Evolutionary conservation across 2,113 vertebrate genomes (phyloP), one percentile per base, ranked within the genome.

Genomic region (Fregata magnificens): DNA sequence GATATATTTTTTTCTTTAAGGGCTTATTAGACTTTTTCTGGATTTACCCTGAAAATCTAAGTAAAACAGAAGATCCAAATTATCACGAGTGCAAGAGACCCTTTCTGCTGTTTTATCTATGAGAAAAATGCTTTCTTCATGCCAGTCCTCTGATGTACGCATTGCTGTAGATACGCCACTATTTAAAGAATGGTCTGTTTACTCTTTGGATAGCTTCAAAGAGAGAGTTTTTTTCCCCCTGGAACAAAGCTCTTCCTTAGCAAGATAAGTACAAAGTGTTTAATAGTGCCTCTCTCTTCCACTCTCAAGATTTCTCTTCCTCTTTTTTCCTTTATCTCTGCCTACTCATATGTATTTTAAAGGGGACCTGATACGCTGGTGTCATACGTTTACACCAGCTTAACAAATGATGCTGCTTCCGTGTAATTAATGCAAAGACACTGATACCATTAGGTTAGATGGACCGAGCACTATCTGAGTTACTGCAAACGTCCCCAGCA

Each of bases 171-270:
- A 96, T 97, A 96, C 2, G 11, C 81, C 78, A 74, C 62, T 62
- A 65, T 82, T 93, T 96, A 95, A 97, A 91, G 90, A 95, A 97
- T 95, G 97, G 73, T 49, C 94, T 96, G 80, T 96, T 96, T 97
- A 89, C 84, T 91, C 49, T 82, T 93, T 89, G 91, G 88, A 82
- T 93, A 91, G 89, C 73, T 95, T 91, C 93, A 89, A 42, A 89
- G 86, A 69, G 82, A 72, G 79, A 89, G 36, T 4, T 82, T 82
- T 86, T 72, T 49, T 9, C 34, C 72, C 28, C 9, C 44, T 22
- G 62, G 66, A 95, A 95, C 86, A 93, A 97, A 94, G 86, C 95
- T 91, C 50, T 97, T 93, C 83, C 74, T 86, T 80, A 77, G 89
- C 78, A 95, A 97, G 97, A 97, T 97, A 97, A 97, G 86, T 95